Evolutionary conservation across 2,113 vertebrate genomes (phyloP).

Genomic region (Vulpes lagopus): DNA sequence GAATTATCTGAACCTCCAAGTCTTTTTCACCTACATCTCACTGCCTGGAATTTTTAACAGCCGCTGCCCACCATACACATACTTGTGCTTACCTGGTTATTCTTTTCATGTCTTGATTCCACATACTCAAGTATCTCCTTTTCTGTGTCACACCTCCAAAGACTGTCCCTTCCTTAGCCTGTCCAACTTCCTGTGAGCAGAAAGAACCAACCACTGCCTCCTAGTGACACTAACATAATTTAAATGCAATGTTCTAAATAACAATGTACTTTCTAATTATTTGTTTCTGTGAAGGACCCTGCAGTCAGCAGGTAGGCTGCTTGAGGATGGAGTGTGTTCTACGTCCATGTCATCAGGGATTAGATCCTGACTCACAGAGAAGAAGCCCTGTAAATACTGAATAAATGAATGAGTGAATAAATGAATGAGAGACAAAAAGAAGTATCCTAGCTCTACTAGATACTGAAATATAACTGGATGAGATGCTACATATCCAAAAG

Average conservation of each 20-base stretch:
- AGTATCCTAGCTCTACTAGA: not conserved
- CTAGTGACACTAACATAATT: not conserved
- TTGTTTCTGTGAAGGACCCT: not conserved
- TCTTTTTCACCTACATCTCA: not conserved
- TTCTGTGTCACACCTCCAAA: not conserved
- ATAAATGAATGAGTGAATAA: not conserved
- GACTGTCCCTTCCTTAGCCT: not conserved
- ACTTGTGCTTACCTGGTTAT: not conserved
- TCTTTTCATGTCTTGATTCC: not conserved
- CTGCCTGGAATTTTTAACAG: not conserved
- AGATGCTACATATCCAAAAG: not conserved
- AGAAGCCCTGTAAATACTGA: not conserved
- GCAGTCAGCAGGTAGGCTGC: not conserved
- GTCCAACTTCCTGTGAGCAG: not conserved
- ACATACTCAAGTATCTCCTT: not conserved
- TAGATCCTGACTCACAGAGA: not conserved
- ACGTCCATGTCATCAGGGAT: not conserved
- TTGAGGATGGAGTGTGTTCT: not conserved
- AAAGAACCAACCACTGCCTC: not conserved
- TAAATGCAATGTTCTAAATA: not conserved
- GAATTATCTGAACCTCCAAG: not conserved
- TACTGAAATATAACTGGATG: not conserved
- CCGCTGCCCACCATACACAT: not conserved
- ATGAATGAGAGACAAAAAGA: not conserved
- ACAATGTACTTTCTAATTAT: not conserved